phyloP scores from a whole-genome alignment of 1,140 invertebrate genomes.

The Neuroterus valhalla region DNA sequence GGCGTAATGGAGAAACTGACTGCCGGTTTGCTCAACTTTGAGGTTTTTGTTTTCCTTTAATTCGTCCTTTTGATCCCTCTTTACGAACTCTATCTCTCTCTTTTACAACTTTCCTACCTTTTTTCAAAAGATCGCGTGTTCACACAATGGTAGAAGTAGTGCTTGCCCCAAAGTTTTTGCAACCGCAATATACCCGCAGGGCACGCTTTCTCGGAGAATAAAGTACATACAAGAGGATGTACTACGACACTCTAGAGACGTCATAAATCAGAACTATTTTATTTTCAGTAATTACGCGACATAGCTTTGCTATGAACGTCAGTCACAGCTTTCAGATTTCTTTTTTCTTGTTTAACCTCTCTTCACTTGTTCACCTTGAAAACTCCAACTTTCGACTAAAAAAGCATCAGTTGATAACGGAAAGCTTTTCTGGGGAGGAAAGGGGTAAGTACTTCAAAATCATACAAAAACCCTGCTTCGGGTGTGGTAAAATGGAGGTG shows the following conservation, averaged over 20 bases:
- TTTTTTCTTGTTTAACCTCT: too few species aligned
- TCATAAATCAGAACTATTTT: slow-evolving; percentile 18
- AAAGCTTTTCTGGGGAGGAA: too few species aligned
- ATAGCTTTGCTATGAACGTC: neutral
- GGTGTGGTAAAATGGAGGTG: too few species aligned
- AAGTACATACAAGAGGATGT: slow-evolving; percentile 9
- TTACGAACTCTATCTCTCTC: neutral
- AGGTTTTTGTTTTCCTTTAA: slow-evolving; percentile 13
- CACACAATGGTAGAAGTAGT: neutral
- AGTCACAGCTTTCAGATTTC: neutral
- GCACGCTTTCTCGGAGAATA: slow-evolving; percentile 11
- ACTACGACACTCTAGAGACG: slow-evolving; percentile 6
- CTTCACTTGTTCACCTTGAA: too few species aligned
- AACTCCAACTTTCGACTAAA: neutral
- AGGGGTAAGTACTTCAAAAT: too few species aligned
- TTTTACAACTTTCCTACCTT: too few species aligned
- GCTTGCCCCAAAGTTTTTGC: neutral
- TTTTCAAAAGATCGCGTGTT: neutral
- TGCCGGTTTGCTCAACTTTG: slow-evolving; percentile 1
- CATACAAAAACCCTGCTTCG: too few species aligned
- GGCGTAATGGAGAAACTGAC: neutral
- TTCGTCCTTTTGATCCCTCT: neutral
- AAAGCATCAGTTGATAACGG: too few species aligned
- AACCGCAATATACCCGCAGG: slow-evolving; percentile 19
- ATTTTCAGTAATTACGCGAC: neutral